Conservation (phyloP, 2,113 vertebrate species). For the Rhabdomys dilectus region DNA sequence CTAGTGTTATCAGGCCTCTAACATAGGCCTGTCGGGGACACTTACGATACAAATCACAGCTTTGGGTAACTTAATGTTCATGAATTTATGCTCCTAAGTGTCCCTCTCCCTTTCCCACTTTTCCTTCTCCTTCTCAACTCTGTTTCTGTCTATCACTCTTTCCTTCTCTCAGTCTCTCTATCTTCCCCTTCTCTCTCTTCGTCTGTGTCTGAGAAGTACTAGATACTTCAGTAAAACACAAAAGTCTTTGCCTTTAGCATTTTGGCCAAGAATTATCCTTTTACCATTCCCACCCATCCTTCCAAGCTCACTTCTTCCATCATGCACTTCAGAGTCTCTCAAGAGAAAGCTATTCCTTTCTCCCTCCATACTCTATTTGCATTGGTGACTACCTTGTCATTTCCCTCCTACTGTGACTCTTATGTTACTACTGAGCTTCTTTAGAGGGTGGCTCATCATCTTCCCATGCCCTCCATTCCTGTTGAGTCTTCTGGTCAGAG, state of each 20-base stretch:
- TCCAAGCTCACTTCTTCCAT: not conserved
- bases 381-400: not conserved
- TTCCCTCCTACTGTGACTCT: not conserved
- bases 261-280: not conserved
- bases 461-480: not conserved
- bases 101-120: no score
- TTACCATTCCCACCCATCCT: not conserved
- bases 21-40: not conserved
- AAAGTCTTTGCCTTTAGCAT: not conserved
- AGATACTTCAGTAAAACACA: not conserved
- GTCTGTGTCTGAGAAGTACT: not conserved
- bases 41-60: not conserved
- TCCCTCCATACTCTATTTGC: not conserved
- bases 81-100: not conserved
- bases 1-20: not conserved
- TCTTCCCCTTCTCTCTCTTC: not conserved
- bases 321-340: not conserved
- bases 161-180: not conserved
- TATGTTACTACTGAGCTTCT: not conserved
- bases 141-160: not conserved
- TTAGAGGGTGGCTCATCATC: not conserved
- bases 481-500: not conserved
- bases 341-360: not conserved
- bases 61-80: not conserved
- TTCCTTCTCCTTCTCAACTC: not conserved